These are phyloP conservation scores for Ceraclea dissimilis DNA, from an alignment of 2,888 invertebrate genomes.

Conservation along the genomic window DNA sequence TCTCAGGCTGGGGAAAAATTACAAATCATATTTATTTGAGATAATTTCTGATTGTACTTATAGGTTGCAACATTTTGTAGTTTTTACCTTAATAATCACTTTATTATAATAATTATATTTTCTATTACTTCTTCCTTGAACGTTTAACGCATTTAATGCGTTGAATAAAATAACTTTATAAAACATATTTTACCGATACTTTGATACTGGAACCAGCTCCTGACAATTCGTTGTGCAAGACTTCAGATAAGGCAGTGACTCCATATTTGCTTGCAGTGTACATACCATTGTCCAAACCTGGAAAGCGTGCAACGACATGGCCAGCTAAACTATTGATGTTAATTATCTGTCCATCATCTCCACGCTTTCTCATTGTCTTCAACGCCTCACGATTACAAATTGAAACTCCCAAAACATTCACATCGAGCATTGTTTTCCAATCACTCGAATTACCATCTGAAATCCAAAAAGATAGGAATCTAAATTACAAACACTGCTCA, in stretches of 20 bases:
- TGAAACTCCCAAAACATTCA: slow-evolving; percentile 51
- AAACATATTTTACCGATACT: slow-evolving; percentile 34
- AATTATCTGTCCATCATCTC: slow-evolving; percentile 18
- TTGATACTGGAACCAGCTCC: slow-evolving; percentile 31
- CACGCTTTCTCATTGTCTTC: slow-evolving; percentile 33
- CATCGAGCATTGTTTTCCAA: slow-evolving; percentile 27
- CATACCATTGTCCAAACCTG: slow-evolving; percentile 29
- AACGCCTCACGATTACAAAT: slow-evolving; percentile 51
- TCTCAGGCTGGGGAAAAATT: too few species aligned
- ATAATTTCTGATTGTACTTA: too few species aligned
- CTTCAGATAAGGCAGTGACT: slow-evolving; percentile 34
- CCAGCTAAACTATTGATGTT: slow-evolving; percentile 29
- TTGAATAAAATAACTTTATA: too few species aligned
- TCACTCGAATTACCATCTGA: slow-evolving; percentile 27
- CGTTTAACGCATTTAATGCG: too few species aligned
- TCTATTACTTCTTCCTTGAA: too few species aligned
- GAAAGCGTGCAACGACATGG: slow-evolving; percentile 30
- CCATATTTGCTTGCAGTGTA: slow-evolving; percentile 35
- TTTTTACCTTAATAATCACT: too few species aligned
- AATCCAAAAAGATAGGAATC: too few species aligned
- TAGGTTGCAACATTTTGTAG: too few species aligned
- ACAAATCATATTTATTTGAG: too few species aligned
- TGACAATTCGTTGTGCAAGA: slow-evolving; percentile 31
- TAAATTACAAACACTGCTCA: too few species aligned
- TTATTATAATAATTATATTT: too few species aligned